Conservation (phyloP, 2,888 invertebrate species). For the Metallyticus violacea region DNA sequence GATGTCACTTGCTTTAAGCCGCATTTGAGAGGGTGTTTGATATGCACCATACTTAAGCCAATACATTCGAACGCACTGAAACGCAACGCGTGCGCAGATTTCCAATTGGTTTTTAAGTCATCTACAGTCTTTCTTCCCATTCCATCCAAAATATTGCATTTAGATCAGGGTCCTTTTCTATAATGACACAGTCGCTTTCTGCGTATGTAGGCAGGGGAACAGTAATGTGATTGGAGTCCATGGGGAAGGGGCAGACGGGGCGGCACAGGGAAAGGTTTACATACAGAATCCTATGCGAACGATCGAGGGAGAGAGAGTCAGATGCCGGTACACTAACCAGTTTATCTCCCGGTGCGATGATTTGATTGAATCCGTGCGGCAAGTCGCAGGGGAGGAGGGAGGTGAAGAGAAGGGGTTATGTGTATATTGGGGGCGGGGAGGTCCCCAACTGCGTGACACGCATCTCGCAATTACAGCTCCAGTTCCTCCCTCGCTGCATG, state of each 20-base stretch:
- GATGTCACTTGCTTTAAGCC: too few relatives aligned
- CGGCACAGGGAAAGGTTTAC: not conserved
- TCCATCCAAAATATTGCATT: too few relatives aligned
- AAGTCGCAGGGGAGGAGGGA: too few relatives aligned
- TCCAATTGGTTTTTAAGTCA: not conserved
- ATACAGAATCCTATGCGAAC: not conserved
- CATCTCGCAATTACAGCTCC: constrained; percentile 16
- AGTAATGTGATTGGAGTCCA: constrained; percentile 17
- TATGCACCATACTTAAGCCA: too few relatives aligned
- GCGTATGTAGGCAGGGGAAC: not conserved
- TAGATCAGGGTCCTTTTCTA: not conserved
- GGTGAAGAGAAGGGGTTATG: not conserved
- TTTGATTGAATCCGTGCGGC: constrained; percentile 23
- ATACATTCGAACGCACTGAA: too few relatives aligned
- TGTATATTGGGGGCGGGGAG: not conserved
- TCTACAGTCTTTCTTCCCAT: not conserved
- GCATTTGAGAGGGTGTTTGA: too few relatives aligned
- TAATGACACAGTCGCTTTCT: not conserved
- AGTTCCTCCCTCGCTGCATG: not conserved
- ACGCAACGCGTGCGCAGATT: too few relatives aligned
- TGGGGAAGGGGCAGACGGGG: not conserved
- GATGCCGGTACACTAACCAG: constrained; percentile 25
- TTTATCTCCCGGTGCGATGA: constrained; percentile 29
- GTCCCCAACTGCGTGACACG: constrained; percentile 14
- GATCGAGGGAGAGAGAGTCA: constrained; percentile 17